Conservation (phyloP, 2,113 vertebrate genomes). For the Channa argus region DNA sequence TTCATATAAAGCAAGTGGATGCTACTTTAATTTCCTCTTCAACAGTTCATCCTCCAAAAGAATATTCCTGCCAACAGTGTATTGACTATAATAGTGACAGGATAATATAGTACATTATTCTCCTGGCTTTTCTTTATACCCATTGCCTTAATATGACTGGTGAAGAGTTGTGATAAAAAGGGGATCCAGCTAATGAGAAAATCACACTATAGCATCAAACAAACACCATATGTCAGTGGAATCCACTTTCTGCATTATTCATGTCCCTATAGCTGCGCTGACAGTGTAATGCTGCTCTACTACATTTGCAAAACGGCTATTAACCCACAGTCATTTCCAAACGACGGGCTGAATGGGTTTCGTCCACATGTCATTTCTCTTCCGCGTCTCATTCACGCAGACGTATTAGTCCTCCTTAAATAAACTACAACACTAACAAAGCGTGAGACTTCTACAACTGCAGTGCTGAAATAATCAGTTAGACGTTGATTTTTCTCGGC, state of each 20-base stretch:
- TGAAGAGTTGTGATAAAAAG: conserved; percentile 52
- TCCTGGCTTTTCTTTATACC: conserved; percentile 17
- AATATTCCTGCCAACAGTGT: conserved; percentile 13
- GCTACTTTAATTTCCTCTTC: conserved; percentile 2
- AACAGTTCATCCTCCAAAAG: conserved; percentile 4
- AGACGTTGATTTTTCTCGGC: no score
- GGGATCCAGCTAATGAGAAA: conserved; percentile 48
- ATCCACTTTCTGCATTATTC: conserved; percentile 46
- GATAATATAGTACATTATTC: conserved; percentile 43
- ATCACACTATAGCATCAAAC: conserved; percentile 27
- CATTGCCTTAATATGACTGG: conserved; percentile 46
- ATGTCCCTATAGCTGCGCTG: conserved; percentile 7
- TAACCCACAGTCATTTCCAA: conserved; percentile 27
- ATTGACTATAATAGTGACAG: conserved; percentile 33
- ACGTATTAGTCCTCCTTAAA: no score
- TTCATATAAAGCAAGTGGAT: conserved; percentile 6
- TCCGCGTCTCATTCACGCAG: conserved; percentile 13
- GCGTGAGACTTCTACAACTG: no score
- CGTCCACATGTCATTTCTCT: conserved; percentile 14
- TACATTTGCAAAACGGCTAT: conserved; percentile 26
- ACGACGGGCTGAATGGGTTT: conserved; percentile 21
- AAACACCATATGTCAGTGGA: conserved; percentile 12
- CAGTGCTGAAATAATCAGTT: no score
- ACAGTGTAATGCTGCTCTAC: conserved; percentile 13
- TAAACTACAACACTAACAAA: no score